Evolutionary conservation across 2,888 invertebrate genomes (phyloP), one percentile per base, ranked within the genome.

Genomic region (Scaeva pyrastri): DNA sequence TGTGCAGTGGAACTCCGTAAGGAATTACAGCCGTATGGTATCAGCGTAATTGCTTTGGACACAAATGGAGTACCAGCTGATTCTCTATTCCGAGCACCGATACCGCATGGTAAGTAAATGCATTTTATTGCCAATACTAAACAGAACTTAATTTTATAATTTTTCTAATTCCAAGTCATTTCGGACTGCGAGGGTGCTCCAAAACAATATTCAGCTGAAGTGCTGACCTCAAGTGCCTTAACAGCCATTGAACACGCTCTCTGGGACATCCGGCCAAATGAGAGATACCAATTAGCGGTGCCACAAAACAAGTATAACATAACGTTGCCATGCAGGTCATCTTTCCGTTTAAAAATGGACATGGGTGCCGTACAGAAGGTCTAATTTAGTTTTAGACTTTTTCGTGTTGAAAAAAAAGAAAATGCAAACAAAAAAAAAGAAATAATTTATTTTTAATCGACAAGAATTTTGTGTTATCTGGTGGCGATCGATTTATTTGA

Each of bases 21-120:
- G 55, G 95, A 96, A 88, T 92, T 97, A 87, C 94, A 94, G 73
- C 94, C 96, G 4, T 94, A 95, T 83, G 95, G 96, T 12, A 94
- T 97, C 77, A 95, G 95, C 90, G 96, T 97, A 41, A 94, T 97
- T 55, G 94, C 96, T 79, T 93, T 97, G 85, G 96, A 96, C 91
- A 96, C 97, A 10, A 94, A 95, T 7, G 95, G 95, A 78, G 92
- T 96, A 76, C 93, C 94, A 60, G 94, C 95, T 0, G 94, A 95
- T 64, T 94, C 95, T 73, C 93, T 96, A 75, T 96, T 95, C 91
- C 94, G 94, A 62, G 94, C 95, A 64, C 96, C 96, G 19, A 94
- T 93, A 90, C 91, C 94, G 50, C 92, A 91, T 76, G 91, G 93
- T 91, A 92, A 92, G 93, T 93, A 64, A 56, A 23, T 19, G 11